phyloP scores from a whole-genome alignment of 2,797 vertebrate species.

The Adelosebastes latens region DNA sequence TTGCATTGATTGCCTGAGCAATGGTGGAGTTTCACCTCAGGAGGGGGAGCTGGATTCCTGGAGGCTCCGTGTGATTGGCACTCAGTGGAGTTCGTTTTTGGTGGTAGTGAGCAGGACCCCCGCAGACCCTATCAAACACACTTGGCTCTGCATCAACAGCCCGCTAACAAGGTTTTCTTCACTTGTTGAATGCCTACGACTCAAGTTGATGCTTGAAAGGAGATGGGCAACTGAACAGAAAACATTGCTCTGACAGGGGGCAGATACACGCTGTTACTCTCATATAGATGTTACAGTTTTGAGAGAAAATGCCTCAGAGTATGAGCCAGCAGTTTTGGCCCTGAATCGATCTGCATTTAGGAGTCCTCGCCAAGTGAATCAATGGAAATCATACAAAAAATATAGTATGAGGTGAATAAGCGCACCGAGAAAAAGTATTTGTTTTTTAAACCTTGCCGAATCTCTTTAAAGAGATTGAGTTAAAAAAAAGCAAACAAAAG shows the following conservation, averaged over 20 bases:
- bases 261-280: background rate
- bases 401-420: background rate
- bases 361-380: background rate
- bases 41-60: background rate
- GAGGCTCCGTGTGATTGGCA: slow-evolving; percentile 43
- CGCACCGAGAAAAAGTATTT: background rate
- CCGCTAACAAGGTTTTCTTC: slow-evolving; percentile 19
- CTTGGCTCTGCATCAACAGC: slow-evolving; percentile 14
- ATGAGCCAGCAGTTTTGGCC: background rate
- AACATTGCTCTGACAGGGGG: background rate
- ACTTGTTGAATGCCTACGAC: background rate
- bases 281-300: background rate
- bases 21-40: slow-evolving; percentile 10
- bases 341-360: background rate
- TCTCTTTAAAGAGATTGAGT: background rate
- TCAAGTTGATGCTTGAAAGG: background rate
- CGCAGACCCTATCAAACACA: slow-evolving; percentile 37
- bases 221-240: slow-evolving; percentile 8
- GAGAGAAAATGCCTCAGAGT: background rate
- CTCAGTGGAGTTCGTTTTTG: slow-evolving; percentile 12
- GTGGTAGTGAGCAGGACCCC: slow-evolving; percentile 15
- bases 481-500: background rate
- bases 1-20: slow-evolving; percentile 26
- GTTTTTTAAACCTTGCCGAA: background rate
- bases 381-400: background rate